Percentiles rank a stretch among this genome's conserved stretches.
Conservation (phyloP, 2,888 invertebrate species). For the Aethes cnicana region DNA sequence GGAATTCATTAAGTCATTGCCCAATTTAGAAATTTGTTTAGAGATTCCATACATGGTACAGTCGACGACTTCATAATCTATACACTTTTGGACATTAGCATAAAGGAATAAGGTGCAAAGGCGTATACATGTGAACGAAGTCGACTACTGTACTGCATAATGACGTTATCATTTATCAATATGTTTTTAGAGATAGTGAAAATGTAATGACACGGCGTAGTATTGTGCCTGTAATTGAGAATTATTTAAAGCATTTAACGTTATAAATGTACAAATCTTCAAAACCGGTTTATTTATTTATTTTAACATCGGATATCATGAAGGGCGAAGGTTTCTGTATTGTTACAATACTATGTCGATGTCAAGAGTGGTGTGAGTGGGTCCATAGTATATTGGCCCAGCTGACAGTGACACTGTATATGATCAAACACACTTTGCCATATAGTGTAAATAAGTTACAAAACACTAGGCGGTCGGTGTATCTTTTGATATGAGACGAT, state of each 20-base stretch:
- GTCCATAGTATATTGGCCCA: slow-evolving; percentile 29
- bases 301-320: neutral
- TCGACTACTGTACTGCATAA: slow-evolving; percentile 37
- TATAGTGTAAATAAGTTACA: slow-evolving; percentile 48
- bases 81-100: too few species aligned
- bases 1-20: slow-evolving; percentile 57
- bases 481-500: slow-evolving; percentile 40
- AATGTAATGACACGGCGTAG: slow-evolving; percentile 37
- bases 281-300: neutral
- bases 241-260: neutral
- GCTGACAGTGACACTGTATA: slow-evolving; percentile 46
- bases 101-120: too few species aligned
- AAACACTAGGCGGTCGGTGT: slow-evolving; percentile 41
- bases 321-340: neutral
- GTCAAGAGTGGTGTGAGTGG: slow-evolving; percentile 17
- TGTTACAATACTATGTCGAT: slow-evolving; percentile 26
- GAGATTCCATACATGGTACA: slow-evolving; percentile 45
- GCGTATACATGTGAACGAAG: too few species aligned
- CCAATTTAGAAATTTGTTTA: slow-evolving; percentile 35
- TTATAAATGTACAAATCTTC: neutral
- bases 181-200: slow-evolving; percentile 33
- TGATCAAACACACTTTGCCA: slow-evolving; percentile 45
- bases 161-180: slow-evolving; percentile 39
- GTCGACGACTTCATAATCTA: too few species aligned
- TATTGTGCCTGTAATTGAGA: slow-evolving; percentile 29